phyloP scores from a whole-genome alignment of 2,797 vertebrate genomes.

The Smutsia gigantea region DNA sequence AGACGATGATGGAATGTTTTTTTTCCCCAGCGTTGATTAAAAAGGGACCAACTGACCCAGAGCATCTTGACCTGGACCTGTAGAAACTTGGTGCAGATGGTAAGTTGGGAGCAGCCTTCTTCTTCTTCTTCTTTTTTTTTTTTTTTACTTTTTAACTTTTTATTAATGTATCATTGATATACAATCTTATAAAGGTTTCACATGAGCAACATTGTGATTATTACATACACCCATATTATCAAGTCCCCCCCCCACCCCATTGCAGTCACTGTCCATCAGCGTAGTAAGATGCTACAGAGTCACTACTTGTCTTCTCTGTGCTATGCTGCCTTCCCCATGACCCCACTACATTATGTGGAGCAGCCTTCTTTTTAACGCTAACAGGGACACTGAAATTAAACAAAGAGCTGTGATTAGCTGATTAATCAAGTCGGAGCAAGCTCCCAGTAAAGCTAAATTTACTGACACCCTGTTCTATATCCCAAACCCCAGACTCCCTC shows the following conservation, averaged over 20 bases:
- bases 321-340: too few relatives aligned
- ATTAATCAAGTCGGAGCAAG: constrained; percentile 19
- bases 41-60: not conserved
- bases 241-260: too few relatives aligned
- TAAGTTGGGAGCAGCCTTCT: not conserved
- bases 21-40: not conserved
- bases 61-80: not conserved
- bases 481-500: constrained; percentile 38
- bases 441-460: constrained; percentile 52
- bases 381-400: constrained; percentile 57
- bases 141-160: too few relatives aligned
- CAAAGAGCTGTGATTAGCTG: constrained; percentile 59
- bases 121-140: not conserved
- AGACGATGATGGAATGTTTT: not conserved
- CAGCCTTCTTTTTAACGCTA: not conserved
- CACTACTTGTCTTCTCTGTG: too few relatives aligned
- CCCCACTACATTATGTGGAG: not conserved
- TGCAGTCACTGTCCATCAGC: too few relatives aligned
- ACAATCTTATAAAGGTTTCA: too few relatives aligned
- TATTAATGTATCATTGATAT: too few relatives aligned
- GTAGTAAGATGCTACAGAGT: too few relatives aligned
- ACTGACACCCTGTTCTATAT: not conserved
- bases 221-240: too few relatives aligned
- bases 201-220: too few relatives aligned
- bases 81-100: not conserved